These are phyloP conservation scores for Plagodis dolabraria DNA, from an alignment of 2,888 invertebrate species.

Conservation along the genomic window DNA sequence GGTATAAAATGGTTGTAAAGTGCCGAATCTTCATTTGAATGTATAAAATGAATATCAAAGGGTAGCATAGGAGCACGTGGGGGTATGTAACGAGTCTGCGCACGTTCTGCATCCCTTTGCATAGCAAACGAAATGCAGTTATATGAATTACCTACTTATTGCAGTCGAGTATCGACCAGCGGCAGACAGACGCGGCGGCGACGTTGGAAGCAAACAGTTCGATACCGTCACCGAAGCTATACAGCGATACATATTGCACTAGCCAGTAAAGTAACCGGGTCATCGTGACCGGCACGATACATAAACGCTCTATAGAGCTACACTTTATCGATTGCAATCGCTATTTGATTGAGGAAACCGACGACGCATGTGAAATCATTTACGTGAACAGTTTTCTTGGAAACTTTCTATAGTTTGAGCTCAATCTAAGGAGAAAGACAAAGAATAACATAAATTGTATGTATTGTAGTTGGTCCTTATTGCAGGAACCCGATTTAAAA, in stretches of 20 bases:
- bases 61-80: background rate
- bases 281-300: conserved; percentile 33
- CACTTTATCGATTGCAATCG: conserved; percentile 1
- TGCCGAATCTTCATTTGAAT: background rate
- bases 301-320: conserved; percentile 22
- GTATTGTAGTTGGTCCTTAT: no score
- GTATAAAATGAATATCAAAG: background rate
- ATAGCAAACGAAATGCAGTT: conserved; percentile 14
- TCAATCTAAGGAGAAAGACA: no score
- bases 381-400: background rate
- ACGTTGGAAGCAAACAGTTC: background rate
- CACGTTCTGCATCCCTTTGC: background rate
- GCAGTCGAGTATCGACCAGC: conserved; percentile 14
- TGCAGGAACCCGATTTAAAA: no score
- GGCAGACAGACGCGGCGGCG: background rate
- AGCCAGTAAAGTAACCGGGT: conserved; percentile 39
- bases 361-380: conserved; percentile 5
- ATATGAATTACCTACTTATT: background rate
- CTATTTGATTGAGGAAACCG: conserved; percentile 4
- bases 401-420: background rate
- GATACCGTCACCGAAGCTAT: conserved; percentile 1
- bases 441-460: no score
- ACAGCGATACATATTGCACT: background rate
- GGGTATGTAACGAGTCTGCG: background rate
- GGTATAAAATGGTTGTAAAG: no score